Conservation (phyloP, 2,113 vertebrate genomes). For the Lepus americanus region DNA sequence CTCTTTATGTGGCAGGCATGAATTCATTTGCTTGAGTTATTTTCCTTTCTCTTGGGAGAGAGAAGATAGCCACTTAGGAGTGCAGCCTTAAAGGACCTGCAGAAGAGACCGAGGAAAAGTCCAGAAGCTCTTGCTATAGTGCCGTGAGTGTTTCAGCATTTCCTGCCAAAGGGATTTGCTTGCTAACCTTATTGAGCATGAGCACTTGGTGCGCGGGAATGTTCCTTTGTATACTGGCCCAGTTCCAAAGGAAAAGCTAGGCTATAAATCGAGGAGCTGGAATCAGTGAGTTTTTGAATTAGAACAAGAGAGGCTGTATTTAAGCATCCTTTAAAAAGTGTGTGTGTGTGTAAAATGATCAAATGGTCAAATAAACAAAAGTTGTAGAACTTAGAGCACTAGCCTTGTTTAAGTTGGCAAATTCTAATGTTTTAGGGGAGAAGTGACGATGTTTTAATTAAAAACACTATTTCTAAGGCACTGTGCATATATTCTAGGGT, state of each 20-base stretch:
- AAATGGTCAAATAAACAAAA: slow-evolving; percentile 64
- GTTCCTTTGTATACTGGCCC: slow-evolving; percentile 66
- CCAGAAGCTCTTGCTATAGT: not conserved
- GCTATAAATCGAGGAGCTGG: slow-evolving; percentile 78
- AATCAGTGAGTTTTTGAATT: slow-evolving; percentile 77
- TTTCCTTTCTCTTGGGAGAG: slow-evolving; percentile 42
- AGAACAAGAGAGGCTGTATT: slow-evolving; percentile 74
- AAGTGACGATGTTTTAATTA: slow-evolving; percentile 46
- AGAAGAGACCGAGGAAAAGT: slow-evolving; percentile 17
- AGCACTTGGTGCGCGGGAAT: not conserved
- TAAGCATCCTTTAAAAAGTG: slow-evolving; percentile 73
- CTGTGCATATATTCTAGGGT: not conserved
- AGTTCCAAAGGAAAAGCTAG: slow-evolving; percentile 67
- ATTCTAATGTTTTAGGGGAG: not conserved
- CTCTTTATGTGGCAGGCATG: slow-evolving; percentile 52
- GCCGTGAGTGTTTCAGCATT: slow-evolving; percentile 13
- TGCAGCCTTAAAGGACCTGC: slow-evolving; percentile 58
- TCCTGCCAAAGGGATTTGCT: not conserved
- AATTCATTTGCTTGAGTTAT: slow-evolving; percentile 13
- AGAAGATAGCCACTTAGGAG: slow-evolving; percentile 25
- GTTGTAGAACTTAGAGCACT: slow-evolving; percentile 32
- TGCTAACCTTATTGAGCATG: slow-evolving; percentile 73
- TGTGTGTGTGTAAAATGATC: not conserved
- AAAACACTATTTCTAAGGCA: slow-evolving; percentile 1
- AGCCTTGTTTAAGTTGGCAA: slow-evolving; percentile 59